Percentiles rank a stretch among this genome's conserved stretches.
Conservation (phyloP, 2,888 invertebrate species). For the Spisula subtruncata region DNA sequence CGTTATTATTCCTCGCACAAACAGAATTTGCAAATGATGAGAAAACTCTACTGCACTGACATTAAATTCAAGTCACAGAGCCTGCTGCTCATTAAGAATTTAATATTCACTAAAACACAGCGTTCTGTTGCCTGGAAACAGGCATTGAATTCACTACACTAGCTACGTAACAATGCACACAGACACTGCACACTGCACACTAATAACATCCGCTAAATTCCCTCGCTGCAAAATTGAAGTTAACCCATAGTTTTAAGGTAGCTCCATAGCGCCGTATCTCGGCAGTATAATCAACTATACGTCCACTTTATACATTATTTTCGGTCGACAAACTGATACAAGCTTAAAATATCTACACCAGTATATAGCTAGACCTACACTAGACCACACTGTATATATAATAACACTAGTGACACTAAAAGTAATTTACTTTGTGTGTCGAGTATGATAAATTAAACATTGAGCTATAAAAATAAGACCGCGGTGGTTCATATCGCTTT, state of each 20-base stretch:
- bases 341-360: neutral
- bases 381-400: conserved; percentile 71
- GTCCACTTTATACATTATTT: conserved; percentile 27
- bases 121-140: conserved; percentile 8
- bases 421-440: conserved; percentile 72
- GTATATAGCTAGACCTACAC: conserved; percentile 18
- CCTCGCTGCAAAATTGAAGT: conserved; percentile 13
- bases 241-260: neutral
- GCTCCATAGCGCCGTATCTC: neutral
- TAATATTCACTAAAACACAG: neutral
- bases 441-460: conserved; percentile 73
- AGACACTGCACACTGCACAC: neutral
- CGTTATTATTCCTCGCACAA: neutral
- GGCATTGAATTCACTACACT: neutral
- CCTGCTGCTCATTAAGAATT: neutral
- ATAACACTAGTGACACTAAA: conserved; percentile 66
- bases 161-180: neutral
- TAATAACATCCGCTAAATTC: neutral
- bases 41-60: neutral
- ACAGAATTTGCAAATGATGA: neutral
- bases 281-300: neutral
- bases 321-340: neutral
- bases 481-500: conserved; percentile 56
- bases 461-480: conserved; percentile 58
- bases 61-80: neutral